Base-by-base conservation (phyloP, 2,888 invertebrate genomes). In the Antheraea yamamai region DNA sequence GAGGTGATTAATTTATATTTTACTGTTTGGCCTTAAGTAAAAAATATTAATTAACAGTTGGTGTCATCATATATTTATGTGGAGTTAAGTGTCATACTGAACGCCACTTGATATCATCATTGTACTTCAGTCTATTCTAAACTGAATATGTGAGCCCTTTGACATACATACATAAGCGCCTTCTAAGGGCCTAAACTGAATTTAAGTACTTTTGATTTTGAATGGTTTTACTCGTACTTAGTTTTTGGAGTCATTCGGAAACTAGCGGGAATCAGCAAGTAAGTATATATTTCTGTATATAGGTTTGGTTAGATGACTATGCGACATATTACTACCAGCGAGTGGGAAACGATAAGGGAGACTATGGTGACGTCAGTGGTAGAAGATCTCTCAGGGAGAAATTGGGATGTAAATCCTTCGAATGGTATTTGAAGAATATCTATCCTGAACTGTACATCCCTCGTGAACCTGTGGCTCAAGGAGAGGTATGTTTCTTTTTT, bases 371-470 rank as follows among this genome's bases (percentile, higher is more conserved):
- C 93, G 97, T 99, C 73, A 96, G 96, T 74, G 96, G 96, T 52
- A 96, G 99, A 77, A 97, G 96, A 88, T 95, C 96, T 74, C 95
- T 99, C 80, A 96, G 99, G 86, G 95, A 97, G 81, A 96, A 97
- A 77, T 95, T 99, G 75, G 96, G 97, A 73, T 99, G 99, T 95
- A 99, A 99, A 95, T 97, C 97, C 76, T 99, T 99, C 95, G 98
- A 98, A 91, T 99, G 99, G 99, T 99, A 98, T 94, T 96, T 99
- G 92, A 98, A 99, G 91, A 99, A 97, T 89, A 97, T 99, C 83
- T 99, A 99, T 93, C 99, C 99, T 3, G 99, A 99, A 93, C 96
- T 99, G 76, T 99, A 99, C 91, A 98, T 99, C 87, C 99, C 99
- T 51, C 99, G 99, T 77, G 99, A 99, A 86, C 98, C 99, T 2